Base-by-base conservation (phyloP, 2,888 invertebrate species). In the Hofmannophila pseudospretella region DNA sequence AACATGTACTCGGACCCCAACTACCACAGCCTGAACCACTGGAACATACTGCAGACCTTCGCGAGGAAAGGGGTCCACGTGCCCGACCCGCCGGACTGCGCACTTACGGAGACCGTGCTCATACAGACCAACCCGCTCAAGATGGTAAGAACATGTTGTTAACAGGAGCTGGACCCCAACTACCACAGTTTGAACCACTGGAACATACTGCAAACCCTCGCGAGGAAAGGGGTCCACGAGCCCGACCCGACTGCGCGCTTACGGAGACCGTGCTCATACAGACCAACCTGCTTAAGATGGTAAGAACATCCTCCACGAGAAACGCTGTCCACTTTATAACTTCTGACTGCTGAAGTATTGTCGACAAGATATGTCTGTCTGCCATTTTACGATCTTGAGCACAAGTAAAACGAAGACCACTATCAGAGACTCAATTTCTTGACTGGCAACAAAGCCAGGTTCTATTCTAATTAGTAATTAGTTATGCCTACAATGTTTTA, bases 1-100 rank as follows among this genome's bases (percentile, higher is more conserved):
- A 96, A 96, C 89, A 94, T 98, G 88, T 98, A 97, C 88, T 95
- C 96, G 47, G 97, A 98, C 88, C 97, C 96, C 44, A 96, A 96
- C 87, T 97, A 96, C 88, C 95, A 96, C 90, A 96, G 94, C 86
- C 91, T 97, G 62, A 97, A 96, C 88, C 97, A 98, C 85, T 94
- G 94, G 92, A 94, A 96, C 72, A 96, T 98, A 69, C 90, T 98
- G 67, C 97, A 97, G 89, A 96, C 96, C 38, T 88, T 98, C 65
- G 92, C 95, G 53, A 89, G 97, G 67, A 97, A 97, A 81, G 97
- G 97, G 45, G 93, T 97, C 41, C 94, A 92, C 66, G 92, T 96
- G 49, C 89, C 90, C 39, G 96, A 96, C 74, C 91, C 94, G 43
- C 90, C 93, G 41, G 96, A 96, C 78, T 91, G 93, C 66, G 94